Conservation (phyloP, 2,888 invertebrate species). For the Chydorus sphaericus region DNA sequence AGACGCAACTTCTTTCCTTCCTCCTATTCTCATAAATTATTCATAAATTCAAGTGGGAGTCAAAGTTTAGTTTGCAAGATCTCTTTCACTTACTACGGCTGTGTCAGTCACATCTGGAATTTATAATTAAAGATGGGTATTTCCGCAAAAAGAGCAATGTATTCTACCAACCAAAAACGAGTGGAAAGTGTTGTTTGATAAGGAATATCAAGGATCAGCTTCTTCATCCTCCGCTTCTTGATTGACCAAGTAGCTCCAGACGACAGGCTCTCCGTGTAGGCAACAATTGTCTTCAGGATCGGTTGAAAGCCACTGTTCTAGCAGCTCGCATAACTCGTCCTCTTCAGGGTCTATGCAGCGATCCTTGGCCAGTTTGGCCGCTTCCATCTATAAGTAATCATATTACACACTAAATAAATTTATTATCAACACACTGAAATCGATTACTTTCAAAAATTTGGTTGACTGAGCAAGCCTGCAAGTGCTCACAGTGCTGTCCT, state of each 20-base stretch:
- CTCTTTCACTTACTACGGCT: too few relatives aligned
- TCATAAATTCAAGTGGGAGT: too few relatives aligned
- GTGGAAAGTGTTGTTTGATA: constrained; percentile 30
- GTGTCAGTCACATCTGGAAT: too few relatives aligned
- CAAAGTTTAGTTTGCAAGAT: too few relatives aligned
- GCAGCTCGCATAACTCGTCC: not conserved
- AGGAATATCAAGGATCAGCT: not conserved
- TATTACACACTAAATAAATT: not conserved
- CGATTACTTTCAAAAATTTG: not conserved
- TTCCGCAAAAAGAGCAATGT: too few relatives aligned
- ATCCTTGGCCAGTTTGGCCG: not conserved
- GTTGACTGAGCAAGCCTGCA: not conserved
- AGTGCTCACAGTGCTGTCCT: not conserved
- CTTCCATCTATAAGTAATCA: not conserved
- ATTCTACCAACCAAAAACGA: too few relatives aligned
- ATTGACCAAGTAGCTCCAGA: not conserved
- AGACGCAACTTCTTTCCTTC: too few relatives aligned
- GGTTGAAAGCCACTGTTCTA: not conserved
- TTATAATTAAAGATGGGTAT: too few relatives aligned
- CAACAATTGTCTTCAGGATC: not conserved
- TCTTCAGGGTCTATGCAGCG: not conserved
- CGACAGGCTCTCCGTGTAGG: not conserved
- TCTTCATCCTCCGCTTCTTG: constrained; percentile 19
- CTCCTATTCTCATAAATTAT: too few relatives aligned
- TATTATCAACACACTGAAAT: not conserved